Evolutionary conservation across 2,113 vertebrate species (phyloP).

Genomic region (Antechinus flavipes): DNA sequence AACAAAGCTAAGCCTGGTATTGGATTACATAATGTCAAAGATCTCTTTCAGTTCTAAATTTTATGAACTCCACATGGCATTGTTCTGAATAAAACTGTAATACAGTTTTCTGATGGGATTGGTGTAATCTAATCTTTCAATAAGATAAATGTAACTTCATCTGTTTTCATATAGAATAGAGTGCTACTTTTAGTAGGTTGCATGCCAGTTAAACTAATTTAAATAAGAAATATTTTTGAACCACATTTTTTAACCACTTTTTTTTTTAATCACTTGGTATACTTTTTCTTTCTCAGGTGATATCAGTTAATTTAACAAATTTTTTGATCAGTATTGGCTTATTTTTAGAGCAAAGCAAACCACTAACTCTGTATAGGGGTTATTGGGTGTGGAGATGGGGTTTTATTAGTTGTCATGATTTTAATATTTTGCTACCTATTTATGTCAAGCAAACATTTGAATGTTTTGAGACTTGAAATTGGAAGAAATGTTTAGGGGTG

Average conservation of each 20-base stretch:
- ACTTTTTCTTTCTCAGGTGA: neutral
- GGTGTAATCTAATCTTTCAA: neutral
- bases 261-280: neutral
- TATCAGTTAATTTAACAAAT: constrained; percentile 1
- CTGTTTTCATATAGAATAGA: neutral
- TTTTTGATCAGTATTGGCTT: constrained; percentile 13
- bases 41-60: neutral
- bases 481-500: neutral
- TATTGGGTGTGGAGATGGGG: too few relatives aligned
- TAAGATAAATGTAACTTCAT: neutral
- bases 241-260: neutral
- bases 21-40: neutral
- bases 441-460: neutral
- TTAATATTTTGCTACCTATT: neutral
- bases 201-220: neutral
- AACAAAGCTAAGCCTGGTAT: neutral
- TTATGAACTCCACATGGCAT: neutral
- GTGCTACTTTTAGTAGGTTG: neutral
- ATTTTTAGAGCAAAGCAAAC: constrained; percentile 8
- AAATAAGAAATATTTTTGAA: constrained; percentile 13
- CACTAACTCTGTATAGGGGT: neutral
- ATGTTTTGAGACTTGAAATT: neutral
- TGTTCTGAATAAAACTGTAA: neutral
- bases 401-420: neutral
- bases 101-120: neutral